Base-by-base conservation (phyloP, 30 jellyfish, hydroid and myxozoan genomes). In the Chrysaora quinquecirrha region DNA sequence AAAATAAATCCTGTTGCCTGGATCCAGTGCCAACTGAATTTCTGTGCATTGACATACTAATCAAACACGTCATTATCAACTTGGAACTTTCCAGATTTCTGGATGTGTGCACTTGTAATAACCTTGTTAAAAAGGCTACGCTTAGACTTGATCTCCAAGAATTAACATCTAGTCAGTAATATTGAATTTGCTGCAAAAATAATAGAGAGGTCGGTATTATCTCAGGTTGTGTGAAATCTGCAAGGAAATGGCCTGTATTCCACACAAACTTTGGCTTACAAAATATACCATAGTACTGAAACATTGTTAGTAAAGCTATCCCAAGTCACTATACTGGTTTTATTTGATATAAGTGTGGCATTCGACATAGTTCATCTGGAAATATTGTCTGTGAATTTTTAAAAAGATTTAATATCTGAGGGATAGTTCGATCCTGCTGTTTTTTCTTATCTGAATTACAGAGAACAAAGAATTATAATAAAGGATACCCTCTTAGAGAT, bases 11-110 rank as follows among this genome's bases (percentile, higher is more conserved):
- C 68, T 70, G 82, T 34, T 70, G 68, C 34, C 65, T 70, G 9
- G 81, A 68, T 22, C 81, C 81, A 68, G 4, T 68, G 25, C 81
- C 81, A 68, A 68, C 81, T 3, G 62, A 22, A 22, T 19, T 68
- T 1, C 6, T 68, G 56, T 27, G 69, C 69, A 14, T 68, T 12
- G 81, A 68, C 30, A 22, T 31, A 20, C 34, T 68, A 30, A 18
- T 30, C 56, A 3, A 68, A 68, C 81, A 27, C 1, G 31, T 68
- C 65, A 31, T 38, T 68, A n/a, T 12, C 62, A 68, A n/a, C 69
- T 27, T 7, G 81, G 69, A 28, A n/a, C 10, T 27, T 68, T 38
- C 81, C 69, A 2, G 24, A 11, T 11, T 7, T 9, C 16, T 30
- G 70, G 69, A 68, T 25, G 30, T 30, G 69, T 68, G 81, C 69